Evolutionary conservation across 1,140 invertebrate species (phyloP).

Genomic region (Drosophila subpulchrella): DNA sequence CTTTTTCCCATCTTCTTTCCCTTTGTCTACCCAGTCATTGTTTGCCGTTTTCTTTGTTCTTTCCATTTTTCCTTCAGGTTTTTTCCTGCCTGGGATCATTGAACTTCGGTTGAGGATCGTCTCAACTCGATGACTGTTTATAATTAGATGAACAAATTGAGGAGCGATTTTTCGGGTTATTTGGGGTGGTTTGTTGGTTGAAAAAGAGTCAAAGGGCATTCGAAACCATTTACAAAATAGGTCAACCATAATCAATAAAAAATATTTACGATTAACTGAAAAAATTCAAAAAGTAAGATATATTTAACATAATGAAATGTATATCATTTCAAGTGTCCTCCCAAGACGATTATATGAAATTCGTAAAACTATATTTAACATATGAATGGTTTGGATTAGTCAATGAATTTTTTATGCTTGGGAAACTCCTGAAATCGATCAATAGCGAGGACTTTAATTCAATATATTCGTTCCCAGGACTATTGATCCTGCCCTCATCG

Average conservation of each 20-base stretch:
- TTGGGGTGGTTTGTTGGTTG: background rate
- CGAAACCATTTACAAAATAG: background rate
- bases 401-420: no score
- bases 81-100: conserved; percentile 16
- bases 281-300: background rate
- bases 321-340: no score
- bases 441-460: background rate
- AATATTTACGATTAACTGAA: background rate
- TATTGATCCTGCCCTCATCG: conserved; percentile 72
- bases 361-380: no score
- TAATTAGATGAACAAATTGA: conserved; percentile 30
- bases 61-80: conserved; percentile 16
- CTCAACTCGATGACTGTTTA: conserved; percentile 14
- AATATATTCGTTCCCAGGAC: conserved; percentile 10
- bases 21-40: conserved; percentile 34
- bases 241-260: background rate
- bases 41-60: conserved; percentile 26
- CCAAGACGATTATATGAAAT: no score
- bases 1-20: conserved; percentile 34
- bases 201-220: background rate
- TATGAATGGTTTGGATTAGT: no score
- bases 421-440: background rate
- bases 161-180: conserved; percentile 6
- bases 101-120: conserved; percentile 29
- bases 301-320: no score